These are phyloP conservation scores for Phalacrocorax brasilianus DNA, from an alignment of 2,113 vertebrate species.

Conservation along the genomic window DNA sequence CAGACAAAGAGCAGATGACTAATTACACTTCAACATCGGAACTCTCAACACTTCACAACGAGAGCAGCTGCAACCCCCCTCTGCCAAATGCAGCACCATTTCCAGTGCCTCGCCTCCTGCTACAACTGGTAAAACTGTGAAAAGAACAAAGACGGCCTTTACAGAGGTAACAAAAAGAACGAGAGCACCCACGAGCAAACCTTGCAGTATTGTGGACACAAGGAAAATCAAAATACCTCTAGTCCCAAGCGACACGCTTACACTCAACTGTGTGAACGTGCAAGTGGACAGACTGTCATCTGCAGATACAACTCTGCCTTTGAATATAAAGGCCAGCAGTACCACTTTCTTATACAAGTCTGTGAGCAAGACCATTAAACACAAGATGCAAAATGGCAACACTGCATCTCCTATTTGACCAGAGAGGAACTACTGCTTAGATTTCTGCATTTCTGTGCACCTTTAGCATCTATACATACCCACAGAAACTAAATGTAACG, in stretches of 20 bases:
- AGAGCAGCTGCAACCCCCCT: background rate
- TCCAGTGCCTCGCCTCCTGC: rapidly evolving
- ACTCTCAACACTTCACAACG: background rate
- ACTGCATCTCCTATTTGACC: background rate
- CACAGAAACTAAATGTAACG: rapidly evolving
- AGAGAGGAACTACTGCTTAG: background rate
- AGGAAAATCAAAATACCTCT: background rate
- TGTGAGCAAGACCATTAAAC: background rate
- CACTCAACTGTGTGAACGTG: background rate
- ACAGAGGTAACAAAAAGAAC: background rate
- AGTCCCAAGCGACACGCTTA: too few species aligned
- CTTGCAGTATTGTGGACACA: background rate
- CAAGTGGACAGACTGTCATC: rapidly evolving
- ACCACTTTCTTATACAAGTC: too few species aligned
- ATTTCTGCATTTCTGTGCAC: background rate
- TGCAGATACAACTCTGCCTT: background rate
- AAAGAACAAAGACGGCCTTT: background rate
- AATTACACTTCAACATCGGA: background rate
- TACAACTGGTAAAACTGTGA: background rate
- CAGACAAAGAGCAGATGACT: background rate
- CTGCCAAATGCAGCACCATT: background rate
- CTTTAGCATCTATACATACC: background rate
- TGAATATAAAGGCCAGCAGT: background rate
- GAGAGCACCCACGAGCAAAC: background rate
- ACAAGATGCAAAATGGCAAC: background rate